These are phyloP conservation scores for Capreolus pygargus DNA, from an alignment of 2,113 vertebrate species.

Conservation along the genomic window DNA sequence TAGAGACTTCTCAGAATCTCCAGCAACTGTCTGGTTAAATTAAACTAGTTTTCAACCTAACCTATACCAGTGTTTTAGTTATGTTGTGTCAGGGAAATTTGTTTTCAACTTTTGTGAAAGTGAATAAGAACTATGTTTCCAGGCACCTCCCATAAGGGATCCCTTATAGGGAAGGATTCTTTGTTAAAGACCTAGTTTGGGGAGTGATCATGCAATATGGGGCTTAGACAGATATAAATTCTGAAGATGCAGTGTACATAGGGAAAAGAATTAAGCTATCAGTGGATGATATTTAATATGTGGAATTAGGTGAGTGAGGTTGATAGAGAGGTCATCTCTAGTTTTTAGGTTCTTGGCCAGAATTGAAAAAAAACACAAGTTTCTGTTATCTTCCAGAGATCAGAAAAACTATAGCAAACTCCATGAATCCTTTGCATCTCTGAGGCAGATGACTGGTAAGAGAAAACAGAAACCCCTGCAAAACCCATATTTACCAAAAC, in stretches of 20 bases:
- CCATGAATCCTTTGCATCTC: not conserved
- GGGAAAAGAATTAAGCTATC: not conserved
- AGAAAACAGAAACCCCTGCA: not conserved
- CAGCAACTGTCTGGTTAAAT: not conserved
- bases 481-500: not conserved
- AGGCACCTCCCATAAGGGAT: not conserved
- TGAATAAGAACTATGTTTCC: not conserved
- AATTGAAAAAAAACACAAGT: not conserved
- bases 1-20: not conserved
- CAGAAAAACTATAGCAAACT: not conserved
- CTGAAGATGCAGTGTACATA: not conserved
- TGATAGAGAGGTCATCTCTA: not conserved
- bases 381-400: not conserved
- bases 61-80: not conserved
- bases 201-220: not conserved
- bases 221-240: not conserved
- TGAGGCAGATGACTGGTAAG: not conserved
- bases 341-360: not conserved
- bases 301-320: not conserved
- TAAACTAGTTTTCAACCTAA: not conserved
- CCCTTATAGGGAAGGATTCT: not conserved
- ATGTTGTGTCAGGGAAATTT: not conserved
- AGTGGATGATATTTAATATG: not conserved
- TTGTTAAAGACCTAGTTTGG: not conserved
- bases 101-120: not conserved